Base-by-base conservation (phyloP, 1,140 invertebrate species). In the Bactericera cockerelli region DNA sequence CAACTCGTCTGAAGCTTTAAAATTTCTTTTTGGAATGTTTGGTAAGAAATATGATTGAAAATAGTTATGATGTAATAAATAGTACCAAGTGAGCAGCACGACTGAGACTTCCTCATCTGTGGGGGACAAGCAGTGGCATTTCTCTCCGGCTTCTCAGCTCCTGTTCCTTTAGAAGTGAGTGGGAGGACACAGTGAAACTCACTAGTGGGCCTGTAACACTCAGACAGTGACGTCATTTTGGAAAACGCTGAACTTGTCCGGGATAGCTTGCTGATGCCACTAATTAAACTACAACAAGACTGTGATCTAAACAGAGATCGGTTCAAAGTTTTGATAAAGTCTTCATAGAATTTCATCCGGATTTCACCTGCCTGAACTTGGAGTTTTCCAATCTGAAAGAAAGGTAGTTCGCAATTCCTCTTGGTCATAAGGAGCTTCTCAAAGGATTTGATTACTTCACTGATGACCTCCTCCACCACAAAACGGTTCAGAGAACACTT, bases 321-420 rank as follows among this genome's bases (percentile, higher is more conserved):
- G 22, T 49, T 49, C 42, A 49, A 49, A 6, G 4, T 49, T 4
- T 49, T 49, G 6, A 49, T 49, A n/a, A 49, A 49, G 19, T 49
- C 42, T n/a, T 49, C 42, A n/a, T 49, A 49, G n/a, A 49, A 49
- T 49, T 49, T 49, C 42, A 49, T 49, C 3, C 42, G 42, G 19
- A 49, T 49, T n/a, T 22, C n/a, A 19, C 22, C 3, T 8, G n/a
- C 22, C 19, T 49, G n/a, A 4, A 49, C 19, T n/a, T 49, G 42
- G 4, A 49, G 22, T n/a, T 49, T 49, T n/a, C 42, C 42, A 49
- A 49, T 49, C 8, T 49, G n/a, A n/a, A 49, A 49, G 19, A 49
- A 49, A 4, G 42, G 42, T 19, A 49, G n/a, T n/a, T 49, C 42
- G 19, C 42, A 6, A n/a, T 49, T 49, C 19, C 22, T 16, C n/a